Evolutionary conservation across 2,113 vertebrate species (phyloP).

Genomic region (Cebidichthys violaceus): DNA sequence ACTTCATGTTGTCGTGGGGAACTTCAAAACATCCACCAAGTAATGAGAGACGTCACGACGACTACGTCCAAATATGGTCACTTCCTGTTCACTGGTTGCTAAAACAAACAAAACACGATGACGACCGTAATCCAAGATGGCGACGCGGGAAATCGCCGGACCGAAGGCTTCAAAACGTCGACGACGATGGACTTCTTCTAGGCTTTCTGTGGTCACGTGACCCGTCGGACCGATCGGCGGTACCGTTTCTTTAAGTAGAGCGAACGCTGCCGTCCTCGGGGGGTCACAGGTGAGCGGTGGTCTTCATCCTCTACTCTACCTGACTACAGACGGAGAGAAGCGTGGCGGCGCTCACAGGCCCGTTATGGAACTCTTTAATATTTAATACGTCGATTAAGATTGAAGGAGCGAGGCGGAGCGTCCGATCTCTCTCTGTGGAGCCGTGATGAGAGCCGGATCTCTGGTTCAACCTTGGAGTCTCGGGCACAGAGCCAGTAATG

Average conservation of each 20-base stretch:
- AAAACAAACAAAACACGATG: no score
- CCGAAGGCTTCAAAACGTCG: no score
- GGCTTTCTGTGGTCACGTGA: not conserved
- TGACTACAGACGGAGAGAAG: conserved; percentile 74
- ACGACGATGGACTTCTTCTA: not conserved
- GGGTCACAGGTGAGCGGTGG: conserved; percentile 70
- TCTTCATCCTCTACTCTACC: conserved; percentile 79
- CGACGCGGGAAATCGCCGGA: no score
- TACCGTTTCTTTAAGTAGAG: not conserved
- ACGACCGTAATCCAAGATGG: no score
- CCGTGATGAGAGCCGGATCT: conserved; percentile 89
- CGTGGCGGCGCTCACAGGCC: conserved; percentile 77
- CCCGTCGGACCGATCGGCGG: not conserved
- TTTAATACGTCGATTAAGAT: conserved; percentile 86
- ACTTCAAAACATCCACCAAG: no score
- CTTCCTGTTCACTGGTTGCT: no score
- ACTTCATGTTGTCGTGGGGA: no score
- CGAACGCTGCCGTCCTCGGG: conserved; percentile 1
- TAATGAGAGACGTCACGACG: no score
- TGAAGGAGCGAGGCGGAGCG: conserved; percentile 80
- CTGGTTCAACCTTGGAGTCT: conserved; percentile 97
- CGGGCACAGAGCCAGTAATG: conserved; percentile 99
- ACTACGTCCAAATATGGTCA: no score
- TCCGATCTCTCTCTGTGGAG: conserved; percentile 82
- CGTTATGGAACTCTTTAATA: conserved; percentile 85